These are phyloP conservation scores for Taeniopygia guttata DNA, from an alignment of 2,797 vertebrate genomes.

Conservation along the genomic window DNA sequence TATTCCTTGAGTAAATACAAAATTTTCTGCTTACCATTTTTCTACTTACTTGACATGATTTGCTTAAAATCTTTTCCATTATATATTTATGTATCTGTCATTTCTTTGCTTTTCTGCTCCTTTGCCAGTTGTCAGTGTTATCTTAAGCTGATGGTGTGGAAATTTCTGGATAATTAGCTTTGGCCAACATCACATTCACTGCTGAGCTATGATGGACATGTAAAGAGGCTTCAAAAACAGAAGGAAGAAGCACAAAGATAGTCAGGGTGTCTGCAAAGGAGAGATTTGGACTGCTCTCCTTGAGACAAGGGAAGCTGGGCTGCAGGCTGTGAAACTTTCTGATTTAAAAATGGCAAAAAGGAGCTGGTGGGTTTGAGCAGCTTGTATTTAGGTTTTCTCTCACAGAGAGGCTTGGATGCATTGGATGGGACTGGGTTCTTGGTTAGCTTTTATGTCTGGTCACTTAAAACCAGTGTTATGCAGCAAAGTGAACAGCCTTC, in stretches of 20 bases:
- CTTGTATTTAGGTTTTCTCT: background rate
- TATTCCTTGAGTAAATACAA: background rate
- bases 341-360: background rate
- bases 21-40: background rate
- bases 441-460: background rate
- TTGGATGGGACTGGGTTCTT: background rate
- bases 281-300: background rate
- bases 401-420: background rate
- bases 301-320: background rate
- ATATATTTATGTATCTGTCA: background rate
- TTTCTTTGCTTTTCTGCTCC: background rate
- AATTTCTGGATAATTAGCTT: slow-evolving; percentile 4
- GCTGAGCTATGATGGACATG: background rate
- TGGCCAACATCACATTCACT: background rate
- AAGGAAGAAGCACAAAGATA: background rate
- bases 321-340: background rate
- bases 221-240: background rate
- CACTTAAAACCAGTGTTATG: fast-evolving
- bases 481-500: background rate
- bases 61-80: background rate
- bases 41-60: background rate
- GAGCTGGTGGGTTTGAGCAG: background rate
- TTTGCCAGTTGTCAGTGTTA: background rate
- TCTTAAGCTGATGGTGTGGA: background rate
- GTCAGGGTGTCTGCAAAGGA: background rate